Percentiles rank a stretch among this genome's conserved stretches.
Conservation (phyloP, 2,888 invertebrate genomes). For the Atethmia centrago region DNA sequence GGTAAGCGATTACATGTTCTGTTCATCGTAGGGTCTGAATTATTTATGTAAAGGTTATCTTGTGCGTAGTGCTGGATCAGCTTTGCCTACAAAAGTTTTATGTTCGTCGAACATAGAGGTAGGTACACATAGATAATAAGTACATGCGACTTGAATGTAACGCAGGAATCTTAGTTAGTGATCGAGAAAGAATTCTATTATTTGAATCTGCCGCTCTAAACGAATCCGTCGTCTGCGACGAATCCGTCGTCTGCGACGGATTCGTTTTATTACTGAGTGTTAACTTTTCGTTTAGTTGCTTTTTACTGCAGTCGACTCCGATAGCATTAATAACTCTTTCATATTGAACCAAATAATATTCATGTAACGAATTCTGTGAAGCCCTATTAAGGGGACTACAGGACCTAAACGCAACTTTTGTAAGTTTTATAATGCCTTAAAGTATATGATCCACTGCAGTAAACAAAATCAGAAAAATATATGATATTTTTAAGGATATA, state of each 20-base stretch:
- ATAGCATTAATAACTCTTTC: not conserved
- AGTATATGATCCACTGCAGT: too few species aligned
- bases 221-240: too few species aligned
- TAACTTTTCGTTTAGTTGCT: not conserved
- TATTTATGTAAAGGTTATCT: conserved; percentile 24
- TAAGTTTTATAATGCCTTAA: too few species aligned
- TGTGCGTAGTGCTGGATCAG: not conserved
- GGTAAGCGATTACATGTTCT: conserved; percentile 72
- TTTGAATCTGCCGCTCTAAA: not conserved
- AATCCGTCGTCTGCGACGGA: too few species aligned
- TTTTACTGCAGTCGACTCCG: not conserved
- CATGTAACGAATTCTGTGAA: not conserved
- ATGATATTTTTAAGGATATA: too few species aligned
- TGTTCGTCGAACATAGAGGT: not conserved
- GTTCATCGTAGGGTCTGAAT: conserved; percentile 17
- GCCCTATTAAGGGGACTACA: too few species aligned
- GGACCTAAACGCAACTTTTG: too few species aligned
- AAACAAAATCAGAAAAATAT: too few species aligned
- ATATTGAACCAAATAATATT: not conserved
- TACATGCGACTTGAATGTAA: too few species aligned
- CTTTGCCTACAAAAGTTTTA: not conserved
- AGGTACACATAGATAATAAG: too few species aligned
- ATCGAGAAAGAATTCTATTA: not conserved
- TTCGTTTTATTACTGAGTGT: not conserved
- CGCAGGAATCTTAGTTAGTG: not conserved